phyloP scores from a whole-genome alignment of 2,113 vertebrate species.

The Hassar affinis region DNA sequence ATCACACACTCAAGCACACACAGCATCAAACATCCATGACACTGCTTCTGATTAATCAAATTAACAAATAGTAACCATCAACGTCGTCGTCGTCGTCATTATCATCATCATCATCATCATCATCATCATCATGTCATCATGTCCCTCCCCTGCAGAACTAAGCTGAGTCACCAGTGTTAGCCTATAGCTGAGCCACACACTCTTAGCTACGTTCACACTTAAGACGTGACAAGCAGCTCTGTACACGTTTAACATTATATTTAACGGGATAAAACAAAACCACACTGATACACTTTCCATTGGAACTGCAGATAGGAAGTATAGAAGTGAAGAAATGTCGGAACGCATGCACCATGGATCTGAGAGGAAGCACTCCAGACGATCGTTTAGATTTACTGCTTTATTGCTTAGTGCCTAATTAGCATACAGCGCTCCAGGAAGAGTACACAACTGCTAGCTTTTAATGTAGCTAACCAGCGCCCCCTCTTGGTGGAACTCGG shows the following conservation, averaged over 20 bases:
- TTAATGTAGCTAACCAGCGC: neutral
- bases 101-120: conserved; percentile 1
- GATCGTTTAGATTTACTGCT: neutral
- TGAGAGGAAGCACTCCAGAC: neutral
- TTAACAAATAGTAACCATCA: no score
- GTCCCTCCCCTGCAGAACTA: neutral
- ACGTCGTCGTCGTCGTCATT: neutral
- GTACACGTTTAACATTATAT: no score
- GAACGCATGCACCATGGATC: neutral
- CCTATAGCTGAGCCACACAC: neutral
- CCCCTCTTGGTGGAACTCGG: neutral
- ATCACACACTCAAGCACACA: neutral
- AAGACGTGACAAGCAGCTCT: no score
- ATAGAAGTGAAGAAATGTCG: neutral
- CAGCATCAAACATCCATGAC: neutral
- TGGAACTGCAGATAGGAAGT: neutral
- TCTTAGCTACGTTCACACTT: no score
- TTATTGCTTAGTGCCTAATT: no score
- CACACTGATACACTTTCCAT: neutral
- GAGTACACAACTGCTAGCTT: neutral
- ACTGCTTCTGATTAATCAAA: neutral
- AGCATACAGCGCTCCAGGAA: neutral
- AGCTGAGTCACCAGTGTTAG: neutral
- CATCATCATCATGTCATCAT: neutral
- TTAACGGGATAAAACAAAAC: neutral